phyloP scores from a whole-genome alignment of 2,797 vertebrate species.

The Yasuhikotakia modesta region DNA sequence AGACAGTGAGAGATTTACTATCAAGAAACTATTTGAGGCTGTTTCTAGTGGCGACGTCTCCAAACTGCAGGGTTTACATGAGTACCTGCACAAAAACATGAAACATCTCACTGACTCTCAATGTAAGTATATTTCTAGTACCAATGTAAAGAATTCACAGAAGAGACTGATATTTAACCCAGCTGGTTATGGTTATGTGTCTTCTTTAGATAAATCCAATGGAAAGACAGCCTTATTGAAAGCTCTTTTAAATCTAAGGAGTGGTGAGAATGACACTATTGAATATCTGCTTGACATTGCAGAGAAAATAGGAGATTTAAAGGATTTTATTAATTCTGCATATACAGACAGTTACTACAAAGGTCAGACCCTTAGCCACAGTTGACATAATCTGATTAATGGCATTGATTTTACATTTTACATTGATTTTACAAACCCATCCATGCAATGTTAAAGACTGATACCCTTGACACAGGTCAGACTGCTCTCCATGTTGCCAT shows the following conservation, averaged over 20 bases:
- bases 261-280: conserved; percentile 84
- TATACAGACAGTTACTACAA: conserved; percentile 86
- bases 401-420: neutral
- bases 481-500: conserved; percentile 94
- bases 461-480: conserved; percentile 78
- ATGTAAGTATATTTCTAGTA: conserved; percentile 66
- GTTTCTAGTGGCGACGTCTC: conserved; percentile 67
- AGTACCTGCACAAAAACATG: conserved; percentile 66
- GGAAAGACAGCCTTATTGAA: conserved; percentile 92
- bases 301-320: conserved; percentile 80
- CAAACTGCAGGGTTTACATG: conserved; percentile 67
- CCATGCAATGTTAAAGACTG: neutral
- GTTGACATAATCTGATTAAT: neutral
- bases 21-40: conserved; percentile 70
- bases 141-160: neutral
- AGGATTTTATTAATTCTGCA: conserved; percentile 84
- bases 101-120: conserved; percentile 73
- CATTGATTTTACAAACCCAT: neutral
- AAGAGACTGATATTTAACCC: neutral
- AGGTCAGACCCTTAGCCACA: conserved; percentile 74
- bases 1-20: conserved; percentile 59
- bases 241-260: conserved; percentile 87
- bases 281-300: conserved; percentile 84
- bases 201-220: conserved; percentile 78
- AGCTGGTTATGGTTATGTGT: neutral